Base-by-base conservation (phyloP, 1,140 invertebrate genomes). In the Cephus cinctus region DNA sequence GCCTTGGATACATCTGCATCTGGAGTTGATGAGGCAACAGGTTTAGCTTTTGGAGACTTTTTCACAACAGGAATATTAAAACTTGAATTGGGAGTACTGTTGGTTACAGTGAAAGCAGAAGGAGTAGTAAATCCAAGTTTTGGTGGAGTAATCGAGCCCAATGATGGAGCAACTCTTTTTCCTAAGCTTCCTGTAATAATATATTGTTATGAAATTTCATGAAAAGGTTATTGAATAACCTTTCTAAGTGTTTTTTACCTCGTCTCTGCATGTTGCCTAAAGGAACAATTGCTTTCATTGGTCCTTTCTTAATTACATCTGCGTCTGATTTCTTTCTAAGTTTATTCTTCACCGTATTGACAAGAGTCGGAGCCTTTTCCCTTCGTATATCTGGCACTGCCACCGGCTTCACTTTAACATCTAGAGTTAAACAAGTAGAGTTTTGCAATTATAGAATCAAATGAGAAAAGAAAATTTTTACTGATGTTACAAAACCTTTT, bases 211-310 rank as follows among this genome's bases (percentile, higher is more conserved):
- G 9, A 36, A 36, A 36, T 4, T 36, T n/a, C 3, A 15, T 36
- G 27, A 12, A 30, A 30, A 30, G 14, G 8, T 36, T n/a, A 4
- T 11, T 8, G 3, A 8, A 36, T 4, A 8, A 36, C 2, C 11
- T 30, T 30, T 2, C 2, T 30, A 12, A 2, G 11, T 9, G 14
- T 11, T 31, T 43, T 30, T 45, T 52, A 71, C 67, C 56, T 58
- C n/a, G 46, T 50, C 63, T 68, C 20, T 73, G 70, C 65, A 75
- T 69, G 36, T 41, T 69, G 38, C 65, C 61, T 16, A 74, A 35
- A 20, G 74, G 71, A 56, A 75, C 55, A 8, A 72, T 14, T 2
- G 73, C 73, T 48, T 71, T 76, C 31, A 76, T 34, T 20, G 73
- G 73, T n/a, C 71, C 72, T 43, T 58, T 74, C 43, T 69, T 74